Base-by-base conservation (phyloP, 2,888 invertebrate species). In the Mimumesa dahlbomi region DNA sequence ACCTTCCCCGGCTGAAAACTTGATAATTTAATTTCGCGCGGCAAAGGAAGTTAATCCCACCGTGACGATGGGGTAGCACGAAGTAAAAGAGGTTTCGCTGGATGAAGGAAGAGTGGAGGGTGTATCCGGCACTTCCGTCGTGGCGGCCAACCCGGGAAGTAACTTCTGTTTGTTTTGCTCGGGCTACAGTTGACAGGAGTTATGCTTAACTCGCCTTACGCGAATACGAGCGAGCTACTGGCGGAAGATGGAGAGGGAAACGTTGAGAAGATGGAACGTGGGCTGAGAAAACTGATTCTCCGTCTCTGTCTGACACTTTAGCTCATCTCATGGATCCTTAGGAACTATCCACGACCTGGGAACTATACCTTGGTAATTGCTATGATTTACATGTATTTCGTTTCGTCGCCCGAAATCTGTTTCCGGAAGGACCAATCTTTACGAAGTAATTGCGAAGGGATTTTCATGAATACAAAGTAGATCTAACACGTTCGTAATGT, bases 1-100 rank as follows among this genome's bases (percentile, higher is more conserved):
- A 22, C 49, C 58, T 43, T 45, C 43, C 19, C 14, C 53, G 43
- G 31, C 46, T 64, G 63, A 70, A 84, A 82, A 82, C 78, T 82
- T 84, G 78, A 76, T 82, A 82, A 84, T 82, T 84, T 73, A 69
- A 84, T 82, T 82, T 84, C 70, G 48, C 63, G 42, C 65, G 65
- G 84, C 76, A 78, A 81, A 80, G 80, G 76, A 83, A 79, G 83
- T 82, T 82, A 82, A 82, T 82, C 73, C 74, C 73, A 63, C 61
- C 66, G 64, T 68, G 73, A 71, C 66, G 82, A 75, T 64, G 69
- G 73, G 64, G 29, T 61, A 59, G 61, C 50, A 40, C 48, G 38
- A 9, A 54, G 49, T 57, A 62, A 65, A 78, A 75, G 75, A 64
- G 67, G 29, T 57, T 62, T 22, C 46, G 45, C 14, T 43, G 46